Conservation (phyloP, 2,888 invertebrate genomes). For the Stictocephala bisonia region DNA sequence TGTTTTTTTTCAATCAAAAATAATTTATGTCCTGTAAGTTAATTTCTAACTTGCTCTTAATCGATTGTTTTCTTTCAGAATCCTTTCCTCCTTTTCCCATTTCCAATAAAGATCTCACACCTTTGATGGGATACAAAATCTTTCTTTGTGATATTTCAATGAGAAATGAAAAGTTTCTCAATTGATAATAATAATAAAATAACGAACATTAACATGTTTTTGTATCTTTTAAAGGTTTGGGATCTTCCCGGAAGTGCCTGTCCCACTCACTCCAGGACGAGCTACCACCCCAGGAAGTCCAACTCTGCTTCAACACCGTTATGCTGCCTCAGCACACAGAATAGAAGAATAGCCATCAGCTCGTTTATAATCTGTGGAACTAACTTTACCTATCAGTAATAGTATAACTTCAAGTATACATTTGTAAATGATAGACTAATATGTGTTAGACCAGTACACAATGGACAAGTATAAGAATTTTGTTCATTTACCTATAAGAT, state of each 20-base stretch:
- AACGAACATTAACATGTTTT: constrained; percentile 55
- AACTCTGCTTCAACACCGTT: no score
- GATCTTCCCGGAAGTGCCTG: constrained; percentile 53
- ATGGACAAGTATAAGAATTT: constrained; percentile 6
- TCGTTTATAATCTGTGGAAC: no score
- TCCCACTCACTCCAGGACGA: constrained; percentile 44
- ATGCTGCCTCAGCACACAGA: no score
- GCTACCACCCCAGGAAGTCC: no score
- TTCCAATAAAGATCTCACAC: constrained; percentile 56
- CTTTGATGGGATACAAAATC: constrained; percentile 58
- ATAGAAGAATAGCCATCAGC: no score
- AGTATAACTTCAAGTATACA: no score
- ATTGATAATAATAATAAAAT: constrained; percentile 43
- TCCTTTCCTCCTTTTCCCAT: constrained; percentile 9
- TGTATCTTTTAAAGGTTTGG: constrained; percentile 59
- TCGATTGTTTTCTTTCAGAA: constrained; percentile 33
- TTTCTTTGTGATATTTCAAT: constrained; percentile 30
- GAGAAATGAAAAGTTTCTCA: constrained; percentile 28
- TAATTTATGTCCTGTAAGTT: no score
- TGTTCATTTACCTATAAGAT: not conserved
- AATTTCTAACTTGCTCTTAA: constrained; percentile 21
- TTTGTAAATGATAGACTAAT: no score
- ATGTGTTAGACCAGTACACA: no score
- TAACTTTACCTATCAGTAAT: no score
- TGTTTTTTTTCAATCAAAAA: no score